phyloP scores from a whole-genome alignment of 2,113 vertebrate species.

The Corvus hawaiiensis region DNA sequence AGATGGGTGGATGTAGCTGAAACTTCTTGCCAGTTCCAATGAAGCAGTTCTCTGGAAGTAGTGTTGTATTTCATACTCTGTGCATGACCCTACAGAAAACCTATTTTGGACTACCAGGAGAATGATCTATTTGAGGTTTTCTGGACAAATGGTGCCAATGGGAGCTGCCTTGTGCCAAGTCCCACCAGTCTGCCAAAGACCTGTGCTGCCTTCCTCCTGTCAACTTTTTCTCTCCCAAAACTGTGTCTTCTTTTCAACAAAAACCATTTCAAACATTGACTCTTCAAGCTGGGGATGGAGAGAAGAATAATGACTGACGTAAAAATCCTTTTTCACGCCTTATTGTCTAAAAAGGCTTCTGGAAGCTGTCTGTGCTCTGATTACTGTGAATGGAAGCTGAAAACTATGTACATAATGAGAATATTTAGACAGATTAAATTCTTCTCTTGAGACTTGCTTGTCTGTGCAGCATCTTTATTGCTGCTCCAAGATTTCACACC shows the following conservation, averaged over 20 bases:
- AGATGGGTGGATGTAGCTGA: background rate
- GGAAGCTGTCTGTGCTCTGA: slow-evolving; percentile 8
- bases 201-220: slow-evolving; percentile 29
- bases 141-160: slow-evolving; percentile 15
- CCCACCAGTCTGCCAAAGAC: slow-evolving; percentile 25
- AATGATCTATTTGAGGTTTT: slow-evolving; percentile 42
- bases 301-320: slow-evolving; percentile 17
- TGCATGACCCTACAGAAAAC: background rate
- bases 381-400: slow-evolving; percentile 31
- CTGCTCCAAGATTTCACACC: background rate
- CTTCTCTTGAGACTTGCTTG: background rate
- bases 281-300: background rate
- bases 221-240: background rate
- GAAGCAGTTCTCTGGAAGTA: background rate
- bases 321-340: slow-evolving; percentile 37
- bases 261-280: background rate
- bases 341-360: slow-evolving; percentile 47
- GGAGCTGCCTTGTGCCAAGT: slow-evolving; percentile 37
- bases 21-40: background rate
- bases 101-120: slow-evolving; percentile 1
- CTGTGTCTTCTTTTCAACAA: background rate
- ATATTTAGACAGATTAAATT: slow-evolving; percentile 47
- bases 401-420: slow-evolving; percentile 32
- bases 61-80: background rate
- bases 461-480: slow-evolving; percentile 18